phyloP scores from a whole-genome alignment of 64 coral and sea anemone species.

The Actinia tenebrosa region DNA sequence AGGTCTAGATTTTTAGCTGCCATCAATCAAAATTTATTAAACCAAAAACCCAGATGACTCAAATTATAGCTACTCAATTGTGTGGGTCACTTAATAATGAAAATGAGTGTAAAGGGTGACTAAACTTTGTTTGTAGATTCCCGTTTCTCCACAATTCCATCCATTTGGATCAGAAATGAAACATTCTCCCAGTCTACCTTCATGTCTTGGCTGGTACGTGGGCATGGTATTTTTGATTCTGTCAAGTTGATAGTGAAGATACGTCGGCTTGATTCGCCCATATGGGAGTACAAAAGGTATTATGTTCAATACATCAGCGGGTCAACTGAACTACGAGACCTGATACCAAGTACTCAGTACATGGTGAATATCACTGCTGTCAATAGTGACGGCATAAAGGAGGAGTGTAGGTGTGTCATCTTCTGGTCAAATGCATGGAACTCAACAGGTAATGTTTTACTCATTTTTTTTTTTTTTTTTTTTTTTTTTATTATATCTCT shows the following conservation, averaged over 20 bases:
- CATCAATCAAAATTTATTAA: too few relatives aligned
- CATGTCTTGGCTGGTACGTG: not conserved
- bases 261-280: slow-evolving; percentile 10
- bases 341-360: slow-evolving; percentile 25
- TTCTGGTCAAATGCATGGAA: slow-evolving; percentile 51
- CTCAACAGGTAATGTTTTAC: slow-evolving; percentile 29
- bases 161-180: slow-evolving; percentile 9
- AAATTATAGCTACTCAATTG: too few relatives aligned
- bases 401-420: slow-evolving; percentile 19
- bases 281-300: slow-evolving; percentile 13
- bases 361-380: slow-evolving; percentile 36
- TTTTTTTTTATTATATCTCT: too few relatives aligned
- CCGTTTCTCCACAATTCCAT: not conserved
- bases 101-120: too few relatives aligned
- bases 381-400: slow-evolving; percentile 16
- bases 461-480: too few relatives aligned
- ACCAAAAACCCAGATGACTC: too few relatives aligned
- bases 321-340: not conserved
- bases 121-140: slow-evolving; percentile 1
- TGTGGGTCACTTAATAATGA: too few relatives aligned
- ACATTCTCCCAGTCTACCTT: not conserved
- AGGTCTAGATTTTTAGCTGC: too few relatives aligned
- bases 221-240: slow-evolving; percentile 16
- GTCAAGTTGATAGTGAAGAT: slow-evolving; percentile 11
- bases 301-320: not conserved